Base-by-base conservation (phyloP, 2,797 vertebrate genomes). In the Antennarius maculatus region DNA sequence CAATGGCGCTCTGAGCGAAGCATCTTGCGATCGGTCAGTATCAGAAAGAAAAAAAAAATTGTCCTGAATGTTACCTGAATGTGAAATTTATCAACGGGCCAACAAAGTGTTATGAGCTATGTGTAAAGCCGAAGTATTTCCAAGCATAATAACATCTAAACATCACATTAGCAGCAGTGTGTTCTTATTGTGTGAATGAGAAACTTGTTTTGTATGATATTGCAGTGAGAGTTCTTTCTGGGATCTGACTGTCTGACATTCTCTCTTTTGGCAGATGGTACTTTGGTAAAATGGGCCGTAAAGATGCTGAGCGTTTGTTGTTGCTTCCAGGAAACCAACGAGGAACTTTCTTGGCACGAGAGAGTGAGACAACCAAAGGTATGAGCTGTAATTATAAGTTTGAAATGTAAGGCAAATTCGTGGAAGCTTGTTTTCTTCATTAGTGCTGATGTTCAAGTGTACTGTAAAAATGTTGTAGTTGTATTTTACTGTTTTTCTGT, bases 331-430 rank as follows among this genome's bases (percentile, higher is more conserved):
- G 96, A 56, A 99, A 98, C 88, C 95, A 97, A 75, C 94, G 96
- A 81, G 97, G 97, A 58, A 96, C 97, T 64, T 99, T 97, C 89
- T 91, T 99, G 93, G 96, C 94, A 74, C 91, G 97, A 92, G 97
- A 99, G 85, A 99, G 97, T 61, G 97, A 99, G 92, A 99, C 97
- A 31, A 98, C 97, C 80, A 98, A 98, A 97, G 97, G 97, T 98
- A 73, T 52, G 37, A 41, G 23, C 48, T 39, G 34, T 13, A 41
- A 52, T 16, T 12, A 29, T 31, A 39, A 27, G 12, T 2, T 34
- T 60, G 28, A 17, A 18, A 52, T 52, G 3, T 15, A 9, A 49
- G 7, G 7, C 6, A 18, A 37, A 41, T 16, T 6, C 39, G 28
- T 29, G 12, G 18, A 18, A 23, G 12, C 27, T 2, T 31, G 1